Percentiles rank a stretch among this genome's conserved stretches.
Evolutionary conservation across 1,140 invertebrate species (phyloP).

Genomic region (Ephestia elutella): DNA sequence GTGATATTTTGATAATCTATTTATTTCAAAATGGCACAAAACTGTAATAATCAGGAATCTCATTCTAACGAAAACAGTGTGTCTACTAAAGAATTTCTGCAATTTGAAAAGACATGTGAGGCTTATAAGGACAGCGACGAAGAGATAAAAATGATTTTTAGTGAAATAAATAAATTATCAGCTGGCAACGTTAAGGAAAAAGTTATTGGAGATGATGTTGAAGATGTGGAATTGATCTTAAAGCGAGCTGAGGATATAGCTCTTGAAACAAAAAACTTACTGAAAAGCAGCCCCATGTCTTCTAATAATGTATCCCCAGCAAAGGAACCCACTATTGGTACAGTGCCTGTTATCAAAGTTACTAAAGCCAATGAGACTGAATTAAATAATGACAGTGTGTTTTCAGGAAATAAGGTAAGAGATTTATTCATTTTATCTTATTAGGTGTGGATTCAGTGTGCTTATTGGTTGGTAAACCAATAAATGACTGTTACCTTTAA

Average conservation of each 20-base stretch:
- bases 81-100: constrained; percentile 58
- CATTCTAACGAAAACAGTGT: constrained; percentile 49
- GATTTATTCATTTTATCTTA: background rate
- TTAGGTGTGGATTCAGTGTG: background rate
- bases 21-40: constrained; percentile 22
- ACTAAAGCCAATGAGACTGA: constrained; percentile 47
- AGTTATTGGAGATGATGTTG: constrained; percentile 44
- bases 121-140: constrained; percentile 59
- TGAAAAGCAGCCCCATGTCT: constrained; percentile 45
- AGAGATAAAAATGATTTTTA: constrained; percentile 66
- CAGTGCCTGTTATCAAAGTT: constrained; percentile 56
- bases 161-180: constrained; percentile 59
- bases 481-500: no score
- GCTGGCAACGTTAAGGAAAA: constrained; percentile 36
- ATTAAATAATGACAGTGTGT: constrained; percentile 19
- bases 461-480: no score
- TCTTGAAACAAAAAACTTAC: constrained; percentile 53
- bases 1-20: background rate
- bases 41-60: constrained; percentile 22
- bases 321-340: constrained; percentile 5
- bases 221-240: constrained; percentile 63
- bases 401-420: constrained; percentile 35
- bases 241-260: constrained; percentile 64
- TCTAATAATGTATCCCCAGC: constrained; percentile 21
- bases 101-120: constrained; percentile 60